Evolutionary conservation across 53 echinoderm and acorn worm species (phyloP).

Genomic region (Echinarachnius parma): DNA sequence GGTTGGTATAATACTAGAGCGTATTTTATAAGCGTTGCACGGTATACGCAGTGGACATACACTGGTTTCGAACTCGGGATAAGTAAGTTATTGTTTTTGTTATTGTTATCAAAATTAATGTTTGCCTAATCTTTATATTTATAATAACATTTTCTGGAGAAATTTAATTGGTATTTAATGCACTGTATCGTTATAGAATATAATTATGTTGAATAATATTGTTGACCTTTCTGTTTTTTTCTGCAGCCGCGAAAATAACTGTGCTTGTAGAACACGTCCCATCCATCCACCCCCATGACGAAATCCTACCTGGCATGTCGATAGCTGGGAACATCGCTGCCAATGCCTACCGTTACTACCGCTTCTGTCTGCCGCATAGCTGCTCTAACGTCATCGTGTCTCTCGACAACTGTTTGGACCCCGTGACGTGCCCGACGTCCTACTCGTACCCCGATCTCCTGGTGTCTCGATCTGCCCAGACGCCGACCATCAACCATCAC

Average conservation of each 20-base stretch:
- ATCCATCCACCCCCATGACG: constrained; percentile 67
- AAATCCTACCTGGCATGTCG: constrained; percentile 27
- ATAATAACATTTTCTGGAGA: too few species aligned
- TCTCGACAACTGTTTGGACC: constrained; percentile 71
- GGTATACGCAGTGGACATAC: too few species aligned
- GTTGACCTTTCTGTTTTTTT: too few species aligned
- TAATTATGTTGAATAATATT: too few species aligned
- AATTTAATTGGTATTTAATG: too few species aligned
- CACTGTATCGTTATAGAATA: too few species aligned
- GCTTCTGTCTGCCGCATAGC: constrained; percentile 72
- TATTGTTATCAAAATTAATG: too few species aligned
- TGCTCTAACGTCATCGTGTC: constrained; percentile 59
- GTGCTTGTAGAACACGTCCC: constrained; percentile 43
- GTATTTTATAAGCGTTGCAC: too few species aligned
- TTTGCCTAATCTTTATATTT: too few species aligned
- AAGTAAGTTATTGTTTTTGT: too few species aligned
- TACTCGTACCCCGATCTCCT: constrained; percentile 89
- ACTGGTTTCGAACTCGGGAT: too few species aligned
- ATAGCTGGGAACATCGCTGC: constrained; percentile 9
- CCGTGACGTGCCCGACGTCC: constrained; percentile 57
- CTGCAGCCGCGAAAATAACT: constrained; percentile 65
- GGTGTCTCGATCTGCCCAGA: constrained; percentile 72
- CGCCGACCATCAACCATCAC: constrained; percentile 76
- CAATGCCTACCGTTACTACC: constrained; percentile 63
- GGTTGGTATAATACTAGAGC: too few species aligned